phyloP scores from a whole-genome alignment of 2,797 vertebrate genomes.

The Sphaeramia orbicularis region DNA sequence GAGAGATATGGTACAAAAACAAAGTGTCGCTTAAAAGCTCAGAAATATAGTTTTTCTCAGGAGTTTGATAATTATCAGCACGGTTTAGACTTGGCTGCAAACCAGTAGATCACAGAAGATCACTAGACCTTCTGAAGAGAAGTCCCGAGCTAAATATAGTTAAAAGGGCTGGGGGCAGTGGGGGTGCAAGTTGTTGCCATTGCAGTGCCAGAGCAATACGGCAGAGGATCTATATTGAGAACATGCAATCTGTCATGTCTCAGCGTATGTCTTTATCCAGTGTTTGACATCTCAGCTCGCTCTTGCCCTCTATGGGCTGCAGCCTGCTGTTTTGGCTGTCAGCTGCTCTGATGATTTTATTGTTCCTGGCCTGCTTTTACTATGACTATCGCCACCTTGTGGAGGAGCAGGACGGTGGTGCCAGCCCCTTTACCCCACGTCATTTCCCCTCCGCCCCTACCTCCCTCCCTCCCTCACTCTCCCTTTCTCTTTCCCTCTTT shows the following conservation, averaged over 20 bases:
- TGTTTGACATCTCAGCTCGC: conserved; percentile 76
- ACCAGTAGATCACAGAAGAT: conserved; percentile 63
- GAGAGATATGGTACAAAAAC: conserved; percentile 24
- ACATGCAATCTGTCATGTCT: conserved; percentile 80
- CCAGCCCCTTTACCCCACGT: conserved; percentile 30
- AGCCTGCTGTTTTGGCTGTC: conserved; percentile 68
- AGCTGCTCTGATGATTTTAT: conserved; percentile 73
- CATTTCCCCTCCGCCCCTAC: conserved; percentile 23
- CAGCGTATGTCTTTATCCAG: conserved; percentile 77
- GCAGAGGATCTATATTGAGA: conserved; percentile 81
- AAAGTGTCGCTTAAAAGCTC: conserved; percentile 34
- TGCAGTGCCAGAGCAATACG: conserved; percentile 62
- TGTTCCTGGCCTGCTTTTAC: conserved; percentile 54
- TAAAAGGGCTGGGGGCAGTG: conserved; percentile 31
- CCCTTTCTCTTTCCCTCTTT: conserved; percentile 54
- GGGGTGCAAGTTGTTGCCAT: conserved; percentile 61
- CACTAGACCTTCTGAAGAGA: conserved; percentile 54
- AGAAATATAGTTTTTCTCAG: neutral
- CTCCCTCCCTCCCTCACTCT: conserved; percentile 17
- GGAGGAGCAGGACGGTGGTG: conserved; percentile 47
- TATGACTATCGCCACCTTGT: conserved; percentile 78
- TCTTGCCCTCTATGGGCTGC: conserved; percentile 78
- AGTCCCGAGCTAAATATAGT: conserved; percentile 77
- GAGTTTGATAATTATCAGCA: conserved; percentile 16
- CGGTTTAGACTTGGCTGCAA: conserved; percentile 38